Evolutionary conservation across 2,888 invertebrate species (phyloP), one percentile per base, ranked within the genome.

Genomic region (Argynnis bischoffii): DNA sequence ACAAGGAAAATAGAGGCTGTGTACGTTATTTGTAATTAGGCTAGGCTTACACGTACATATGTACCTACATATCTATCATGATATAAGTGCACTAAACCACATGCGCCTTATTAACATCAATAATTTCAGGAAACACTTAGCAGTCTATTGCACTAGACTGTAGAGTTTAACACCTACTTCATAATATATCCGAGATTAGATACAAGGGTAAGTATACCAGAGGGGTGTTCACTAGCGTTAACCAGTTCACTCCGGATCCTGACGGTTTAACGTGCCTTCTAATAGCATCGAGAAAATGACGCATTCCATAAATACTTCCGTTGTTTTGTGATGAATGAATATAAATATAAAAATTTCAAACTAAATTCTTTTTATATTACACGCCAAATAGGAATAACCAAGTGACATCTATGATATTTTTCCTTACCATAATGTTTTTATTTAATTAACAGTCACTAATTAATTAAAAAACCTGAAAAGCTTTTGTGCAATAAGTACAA

Each of bases 281-380:
- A 64, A 67, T 61, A 11, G 55, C 60, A 55, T 70, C 64, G 67
- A 72, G 71, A 74, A 71, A 56, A 75, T 74, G 71, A 74, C 74
- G 71, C 69, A 70, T 66, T 53, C 63, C 50, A 21, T 72, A 70
- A 74, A 67, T 55, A 53, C 67, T 73, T 72, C 73, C 71, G 73
- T 70, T 66, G 65, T 69, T 73, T 67, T 48, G 55, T 69, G 55
- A 57, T 61, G 18, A 64, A 68, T 64, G 35, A 64, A 68, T 72
- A 66, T 46, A 59, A 67, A 64, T 69, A 63, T 69, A 63, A 55
- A 63, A 66, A 64, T 72, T 66, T 35, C 55, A 21, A 18, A 55
- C n/a, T 57, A n/a, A 66, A 31, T 48, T 48, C 3, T 16, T 63
- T 55, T 56, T 51, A 63, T 55, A 14, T 61, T 53, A 47, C 64